These are phyloP conservation scores for Philonicus albiceps DNA, from an alignment of 2,888 invertebrate species.

Conservation along the genomic window DNA sequence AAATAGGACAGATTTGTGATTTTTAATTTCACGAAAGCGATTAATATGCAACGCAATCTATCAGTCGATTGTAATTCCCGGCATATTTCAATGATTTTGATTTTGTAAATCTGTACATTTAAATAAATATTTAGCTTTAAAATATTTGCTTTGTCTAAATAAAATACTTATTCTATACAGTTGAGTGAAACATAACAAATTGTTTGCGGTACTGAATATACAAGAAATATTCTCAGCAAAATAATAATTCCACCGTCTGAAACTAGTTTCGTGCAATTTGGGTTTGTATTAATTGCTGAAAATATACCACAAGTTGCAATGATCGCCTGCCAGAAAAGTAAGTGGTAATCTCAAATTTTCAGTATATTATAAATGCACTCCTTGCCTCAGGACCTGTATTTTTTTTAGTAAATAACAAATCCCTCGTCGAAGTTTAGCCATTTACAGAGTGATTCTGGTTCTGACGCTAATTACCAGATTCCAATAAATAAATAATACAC, in stretches of 20 bases:
- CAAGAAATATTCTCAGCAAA: neutral
- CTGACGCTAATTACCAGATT: neutral
- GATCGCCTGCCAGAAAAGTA: neutral
- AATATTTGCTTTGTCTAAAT: too few relatives aligned
- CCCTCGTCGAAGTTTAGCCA: neutral
- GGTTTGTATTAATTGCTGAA: neutral
- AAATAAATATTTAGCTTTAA: too few relatives aligned
- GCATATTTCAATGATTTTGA: too few relatives aligned
- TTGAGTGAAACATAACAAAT: too few relatives aligned
- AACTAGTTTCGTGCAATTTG: neutral
- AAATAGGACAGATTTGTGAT: too few relatives aligned
- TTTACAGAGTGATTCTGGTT: neutral
- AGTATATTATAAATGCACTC: neutral
- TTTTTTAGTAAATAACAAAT: neutral
- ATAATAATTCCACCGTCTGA: neutral
- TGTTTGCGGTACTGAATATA: neutral
- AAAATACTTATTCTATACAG: too few relatives aligned
- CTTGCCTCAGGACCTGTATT: neutral
- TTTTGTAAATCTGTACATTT: too few relatives aligned
- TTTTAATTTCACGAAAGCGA: too few relatives aligned
- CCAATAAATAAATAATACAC: slow-evolving; percentile 1
- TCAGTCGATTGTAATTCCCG: too few relatives aligned
- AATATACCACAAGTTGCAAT: neutral
- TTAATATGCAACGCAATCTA: too few relatives aligned
- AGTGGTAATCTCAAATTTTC: neutral